phyloP scores from a whole-genome alignment of 2,797 vertebrate genomes.

The Holocentrus rufus region DNA sequence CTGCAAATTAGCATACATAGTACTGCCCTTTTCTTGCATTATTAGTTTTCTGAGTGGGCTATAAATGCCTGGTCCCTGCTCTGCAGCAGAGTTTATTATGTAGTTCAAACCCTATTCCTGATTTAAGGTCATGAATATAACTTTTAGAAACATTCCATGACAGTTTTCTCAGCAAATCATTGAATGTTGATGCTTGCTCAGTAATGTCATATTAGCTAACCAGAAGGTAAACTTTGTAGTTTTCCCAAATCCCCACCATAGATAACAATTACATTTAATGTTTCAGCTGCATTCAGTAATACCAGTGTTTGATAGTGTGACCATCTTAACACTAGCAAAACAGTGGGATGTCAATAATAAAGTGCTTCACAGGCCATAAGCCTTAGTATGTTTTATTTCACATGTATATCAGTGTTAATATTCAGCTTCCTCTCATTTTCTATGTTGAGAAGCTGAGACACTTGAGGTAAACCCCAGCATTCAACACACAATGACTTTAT shows the following conservation, averaged over 20 bases:
- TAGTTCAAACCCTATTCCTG: conserved; percentile 16
- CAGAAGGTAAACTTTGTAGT: conserved; percentile 16
- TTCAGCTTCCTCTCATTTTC: conserved; percentile 18
- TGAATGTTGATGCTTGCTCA: conserved; percentile 37
- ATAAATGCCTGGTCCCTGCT: background rate
- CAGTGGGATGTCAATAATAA: conserved; percentile 69
- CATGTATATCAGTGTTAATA: conserved; percentile 39
- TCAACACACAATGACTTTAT: conserved; percentile 25
- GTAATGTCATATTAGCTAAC: conserved; percentile 26
- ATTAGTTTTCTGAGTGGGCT: too few species aligned
- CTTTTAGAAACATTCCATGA: conserved; percentile 19
- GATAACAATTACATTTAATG: conserved; percentile 38
- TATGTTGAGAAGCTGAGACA: conserved; percentile 28
- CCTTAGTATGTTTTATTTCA: conserved; percentile 58
- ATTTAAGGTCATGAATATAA: conserved; percentile 7
- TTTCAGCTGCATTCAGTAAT: conserved; percentile 62
- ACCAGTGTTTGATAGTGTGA: conserved; percentile 60
- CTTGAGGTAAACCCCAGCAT: conserved; percentile 44
- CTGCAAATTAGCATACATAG: background rate
- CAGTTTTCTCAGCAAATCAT: conserved; percentile 53
- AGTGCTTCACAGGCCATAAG: conserved; percentile 71
- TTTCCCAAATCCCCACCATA: too few species aligned
- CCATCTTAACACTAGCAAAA: conserved; percentile 51
- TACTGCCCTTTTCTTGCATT: background rate
- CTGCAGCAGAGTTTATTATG: conserved; percentile 2